A percentile compares a stretch with the other conserved stretches of the same genome.
Evolutionary conservation across 2,113 vertebrate species (phyloP).

Genomic region (Xiphophorus maculatus): DNA sequence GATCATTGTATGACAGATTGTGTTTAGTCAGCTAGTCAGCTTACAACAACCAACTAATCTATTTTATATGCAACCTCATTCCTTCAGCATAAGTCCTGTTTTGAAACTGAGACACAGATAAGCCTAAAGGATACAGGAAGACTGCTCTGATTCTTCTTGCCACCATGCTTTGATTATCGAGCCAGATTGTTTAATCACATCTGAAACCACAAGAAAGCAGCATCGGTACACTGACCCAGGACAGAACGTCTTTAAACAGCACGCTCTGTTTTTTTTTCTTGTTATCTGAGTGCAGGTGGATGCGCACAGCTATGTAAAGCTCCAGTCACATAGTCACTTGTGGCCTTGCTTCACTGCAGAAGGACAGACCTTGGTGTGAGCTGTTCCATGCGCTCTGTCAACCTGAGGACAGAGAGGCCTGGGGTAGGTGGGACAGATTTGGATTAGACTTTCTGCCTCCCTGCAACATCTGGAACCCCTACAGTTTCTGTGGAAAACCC

Average conservation of each 20-base stretch:
- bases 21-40: neutral
- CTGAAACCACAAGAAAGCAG: conserved; percentile 69
- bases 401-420: conserved; percentile 16
- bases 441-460: conserved; percentile 43
- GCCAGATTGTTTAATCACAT: conserved; percentile 76
- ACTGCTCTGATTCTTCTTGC: conserved; percentile 56
- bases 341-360: conserved; percentile 40
- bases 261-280: conserved; percentile 9
- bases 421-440: conserved; percentile 18
- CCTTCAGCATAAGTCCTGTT: conserved; percentile 59
- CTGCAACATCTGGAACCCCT: conserved; percentile 72
- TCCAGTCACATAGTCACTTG: conserved; percentile 28
- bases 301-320: conserved; percentile 44
- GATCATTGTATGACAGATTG: neutral
- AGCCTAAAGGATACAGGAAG: conserved; percentile 65
- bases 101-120: conserved; percentile 59
- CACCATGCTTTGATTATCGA: conserved; percentile 67
- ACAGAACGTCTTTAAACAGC: conserved; percentile 48
- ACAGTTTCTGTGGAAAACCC: conserved; percentile 63
- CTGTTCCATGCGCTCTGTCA: conserved; percentile 18
- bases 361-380: conserved; percentile 38
- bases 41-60: neutral
- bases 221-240: conserved; percentile 47
- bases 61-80: neutral
- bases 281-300: conserved; percentile 58